Base-by-base conservation (phyloP, 1,140 invertebrate genomes). In the Littorina saxatilis region DNA sequence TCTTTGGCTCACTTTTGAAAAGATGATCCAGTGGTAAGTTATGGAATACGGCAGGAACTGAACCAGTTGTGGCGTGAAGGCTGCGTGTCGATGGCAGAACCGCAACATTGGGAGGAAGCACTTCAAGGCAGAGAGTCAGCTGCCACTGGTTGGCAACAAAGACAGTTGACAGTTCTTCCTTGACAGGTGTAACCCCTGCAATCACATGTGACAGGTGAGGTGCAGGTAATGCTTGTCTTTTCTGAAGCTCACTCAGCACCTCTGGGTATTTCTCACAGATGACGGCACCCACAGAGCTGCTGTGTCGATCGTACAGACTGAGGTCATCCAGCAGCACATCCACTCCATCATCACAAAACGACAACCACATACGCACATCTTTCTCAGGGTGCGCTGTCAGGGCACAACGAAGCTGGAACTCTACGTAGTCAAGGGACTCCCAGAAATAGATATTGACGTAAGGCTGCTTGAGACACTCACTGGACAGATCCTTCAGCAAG, bases 71-170 rank as follows among this genome's bases (percentile, higher is more conserved):
- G 27, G 50, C n/a, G 37, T 50, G 35, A 17, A 23, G 17, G 52
- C 3, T 27, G 20, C 20, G 52, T 29, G 7, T 27, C n/a, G 23
- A 39, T 29, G 50, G 27, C 58, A 66, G 55, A 9, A 15, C 32
- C 47, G 20, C 13, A 1, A 20, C 17, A 23, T 47, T 58, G 15
- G 29, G 55, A n/a, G 55, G 40, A 23, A 78, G 37, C 9, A 72
- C 79, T 39, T 80, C 79, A 9, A 80, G 68, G 37, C 79, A 80
- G 7, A 80, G 70, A 35, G 52, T 80, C n/a, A 80, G 11, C 35
- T 61, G 32, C 68, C 68, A 73, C 23, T 74, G 43, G 15, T 73
- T 32, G 9, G 50, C 35, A 0, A 40, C 11, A 39, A 80, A 74
- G 23, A 80, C 47, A 39, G 27, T 40, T 4, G 29, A 40, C 43